phyloP scores from a whole-genome alignment of 2,797 vertebrate species.

The Astyanax mexicanus region DNA sequence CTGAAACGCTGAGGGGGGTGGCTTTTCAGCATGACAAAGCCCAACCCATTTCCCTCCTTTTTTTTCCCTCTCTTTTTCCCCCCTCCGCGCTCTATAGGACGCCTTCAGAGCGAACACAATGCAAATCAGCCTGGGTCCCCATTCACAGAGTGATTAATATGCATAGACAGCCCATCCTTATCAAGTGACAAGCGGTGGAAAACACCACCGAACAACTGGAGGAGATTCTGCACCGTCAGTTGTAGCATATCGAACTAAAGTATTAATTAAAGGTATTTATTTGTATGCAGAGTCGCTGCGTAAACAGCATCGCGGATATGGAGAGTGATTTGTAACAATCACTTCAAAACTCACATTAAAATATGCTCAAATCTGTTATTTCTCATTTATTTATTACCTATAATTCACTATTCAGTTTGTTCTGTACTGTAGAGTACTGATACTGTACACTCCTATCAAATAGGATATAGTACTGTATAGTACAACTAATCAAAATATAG shows the following conservation, averaged over 20 bases:
- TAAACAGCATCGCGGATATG: conserved; percentile 27
- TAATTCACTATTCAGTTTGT: too few species aligned
- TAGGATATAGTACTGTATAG: too few species aligned
- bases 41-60: conserved; percentile 65
- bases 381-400: not conserved
- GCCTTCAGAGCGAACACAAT: conserved; percentile 85
- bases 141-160: conserved; percentile 94
- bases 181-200: conserved; percentile 70
- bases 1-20: conserved; percentile 39
- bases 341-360: not conserved
- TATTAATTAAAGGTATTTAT: conserved; percentile 24
- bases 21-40: conserved; percentile 83
- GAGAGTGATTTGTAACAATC: not conserved
- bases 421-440: too few species aligned
- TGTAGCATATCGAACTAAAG: conserved; percentile 47
- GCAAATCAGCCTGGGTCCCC: conserved; percentile 84
- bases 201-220: conserved; percentile 59
- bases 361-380: conserved; percentile 22
- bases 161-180: conserved; percentile 84
- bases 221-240: conserved; percentile 38
- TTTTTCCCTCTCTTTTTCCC: conserved; percentile 51
- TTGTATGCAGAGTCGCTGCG: not conserved
- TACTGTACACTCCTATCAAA: too few species aligned
- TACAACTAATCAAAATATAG: too few species aligned
- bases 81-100: conserved; percentile 79